These are phyloP conservation scores for Drosophila bocki DNA, from an alignment of 1,140 invertebrate species.

Conservation along the genomic window DNA sequence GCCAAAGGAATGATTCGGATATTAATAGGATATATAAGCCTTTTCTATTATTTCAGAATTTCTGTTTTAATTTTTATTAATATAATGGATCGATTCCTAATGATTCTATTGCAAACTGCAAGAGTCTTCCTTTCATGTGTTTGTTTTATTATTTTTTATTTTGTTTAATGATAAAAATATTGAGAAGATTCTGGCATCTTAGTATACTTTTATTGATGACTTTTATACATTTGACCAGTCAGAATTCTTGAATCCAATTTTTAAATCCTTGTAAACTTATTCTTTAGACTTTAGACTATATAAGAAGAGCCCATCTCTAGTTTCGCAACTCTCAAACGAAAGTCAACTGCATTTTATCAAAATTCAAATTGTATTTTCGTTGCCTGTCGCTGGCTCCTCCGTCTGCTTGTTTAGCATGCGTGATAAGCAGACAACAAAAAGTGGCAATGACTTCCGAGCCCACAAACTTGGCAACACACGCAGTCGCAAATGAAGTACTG, in stretches of 20 bases:
- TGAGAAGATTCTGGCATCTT: no score
- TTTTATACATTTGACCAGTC: background rate
- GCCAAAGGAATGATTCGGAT: no score
- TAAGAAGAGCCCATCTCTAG: background rate
- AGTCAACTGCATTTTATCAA: slow-evolving; percentile 80
- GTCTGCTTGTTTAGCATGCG: slow-evolving; percentile 77
- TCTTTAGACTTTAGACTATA: background rate
- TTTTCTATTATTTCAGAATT: no score
- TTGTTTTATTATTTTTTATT: no score
- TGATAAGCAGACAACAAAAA: slow-evolving; percentile 75
- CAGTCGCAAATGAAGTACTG: slow-evolving; percentile 52
- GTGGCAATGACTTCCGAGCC: slow-evolving; percentile 34
- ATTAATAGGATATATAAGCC: no score
- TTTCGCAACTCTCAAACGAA: slow-evolving; percentile 43
- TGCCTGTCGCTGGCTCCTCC: slow-evolving; percentile 27
- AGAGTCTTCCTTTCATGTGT: no score
- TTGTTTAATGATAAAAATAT: no score
- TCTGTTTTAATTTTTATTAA: no score
- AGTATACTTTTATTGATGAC: no score
- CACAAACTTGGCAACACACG: slow-evolving; percentile 30
- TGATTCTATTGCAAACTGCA: no score
- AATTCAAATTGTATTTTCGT: slow-evolving; percentile 80
- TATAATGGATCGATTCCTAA: no score
- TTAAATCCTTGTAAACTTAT: background rate
- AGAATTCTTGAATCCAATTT: background rate